These are phyloP conservation scores for Loriculus beryllinus DNA, from an alignment of 2,797 vertebrate species.

Conservation along the genomic window DNA sequence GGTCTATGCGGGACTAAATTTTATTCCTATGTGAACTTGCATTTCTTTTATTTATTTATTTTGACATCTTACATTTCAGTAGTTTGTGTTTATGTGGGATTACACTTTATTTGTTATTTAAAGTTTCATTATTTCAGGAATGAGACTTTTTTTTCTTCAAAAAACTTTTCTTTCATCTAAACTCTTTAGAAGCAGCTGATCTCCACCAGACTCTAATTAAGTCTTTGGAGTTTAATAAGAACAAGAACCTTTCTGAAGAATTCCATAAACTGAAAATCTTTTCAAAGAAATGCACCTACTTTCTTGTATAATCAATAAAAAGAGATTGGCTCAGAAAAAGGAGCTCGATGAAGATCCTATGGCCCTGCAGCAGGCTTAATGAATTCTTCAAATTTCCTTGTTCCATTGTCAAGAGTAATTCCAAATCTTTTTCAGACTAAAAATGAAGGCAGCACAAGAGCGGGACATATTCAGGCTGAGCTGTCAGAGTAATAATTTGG, in stretches of 20 bases:
- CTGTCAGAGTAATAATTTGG: not conserved
- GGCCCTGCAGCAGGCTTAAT: not conserved
- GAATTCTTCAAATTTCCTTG: not conserved
- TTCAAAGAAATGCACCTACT: not conserved
- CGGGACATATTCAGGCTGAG: not conserved
- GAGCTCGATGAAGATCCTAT: not conserved
- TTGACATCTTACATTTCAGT: not conserved
- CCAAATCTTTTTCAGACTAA: not conserved
- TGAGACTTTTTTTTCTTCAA: slow-evolving; percentile 37
- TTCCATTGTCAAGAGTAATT: not conserved
- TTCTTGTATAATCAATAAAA: not conserved
- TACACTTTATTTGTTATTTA: slow-evolving; percentile 40
- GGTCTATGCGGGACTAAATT: not conserved
- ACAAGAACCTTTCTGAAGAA: not conserved
- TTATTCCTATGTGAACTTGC: not conserved
- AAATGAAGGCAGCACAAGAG: not conserved
- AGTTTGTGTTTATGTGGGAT: not conserved
- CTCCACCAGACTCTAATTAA: not conserved
- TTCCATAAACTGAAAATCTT: not conserved
- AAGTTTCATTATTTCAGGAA: slow-evolving; percentile 49
- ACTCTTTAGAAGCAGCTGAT: slow-evolving; percentile 35
- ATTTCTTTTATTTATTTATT: not conserved
- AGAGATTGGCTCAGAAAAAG: not conserved
- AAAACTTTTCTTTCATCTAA: slow-evolving; percentile 58
- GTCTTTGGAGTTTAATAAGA: not conserved